phyloP scores from a whole-genome alignment of 2,888 invertebrate genomes.

The Phyllotreta striolata region DNA sequence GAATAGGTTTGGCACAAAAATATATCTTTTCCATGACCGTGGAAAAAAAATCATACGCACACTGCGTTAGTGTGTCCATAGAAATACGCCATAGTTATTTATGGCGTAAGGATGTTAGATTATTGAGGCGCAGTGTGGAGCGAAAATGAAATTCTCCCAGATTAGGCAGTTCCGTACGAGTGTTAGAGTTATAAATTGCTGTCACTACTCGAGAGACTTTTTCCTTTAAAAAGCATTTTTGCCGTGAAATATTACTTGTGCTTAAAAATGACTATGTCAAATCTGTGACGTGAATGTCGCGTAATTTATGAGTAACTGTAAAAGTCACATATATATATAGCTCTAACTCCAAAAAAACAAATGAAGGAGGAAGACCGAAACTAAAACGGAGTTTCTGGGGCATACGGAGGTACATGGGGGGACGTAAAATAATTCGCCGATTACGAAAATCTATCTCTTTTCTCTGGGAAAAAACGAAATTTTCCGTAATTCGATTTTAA shows the following conservation, averaged over 20 bases:
- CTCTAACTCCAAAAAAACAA: too few relatives aligned
- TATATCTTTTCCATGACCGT: conserved; percentile 6
- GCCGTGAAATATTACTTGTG: conserved; percentile 30
- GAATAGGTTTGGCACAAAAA: conserved; percentile 25
- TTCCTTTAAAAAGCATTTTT: conserved; percentile 30
- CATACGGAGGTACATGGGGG: too few relatives aligned
- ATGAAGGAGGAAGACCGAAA: too few relatives aligned
- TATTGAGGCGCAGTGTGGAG: conserved; percentile 22
- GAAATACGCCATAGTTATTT: conserved; percentile 28
- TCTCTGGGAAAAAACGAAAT: too few relatives aligned
- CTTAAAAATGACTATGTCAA: conserved; percentile 33
- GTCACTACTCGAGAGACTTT: conserved; percentile 28
- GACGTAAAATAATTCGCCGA: too few relatives aligned
- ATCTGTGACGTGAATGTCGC: conserved; percentile 28
- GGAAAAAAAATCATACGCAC: conserved; percentile 12
- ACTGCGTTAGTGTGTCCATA: conserved; percentile 11
- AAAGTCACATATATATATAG: too few relatives aligned
- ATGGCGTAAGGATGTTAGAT: conserved; percentile 24
- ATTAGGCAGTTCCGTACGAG: conserved; percentile 29
- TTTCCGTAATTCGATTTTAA: too few relatives aligned
- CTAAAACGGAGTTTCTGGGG: too few relatives aligned
- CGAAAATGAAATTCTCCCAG: conserved; percentile 29
- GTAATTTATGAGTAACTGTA: conserved; percentile 31
- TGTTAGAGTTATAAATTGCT: conserved; percentile 33
- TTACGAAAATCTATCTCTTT: too few relatives aligned